Evolutionary conservation across 2,113 vertebrate species (phyloP).

Genomic region (Herpetotheres cachinnans): DNA sequence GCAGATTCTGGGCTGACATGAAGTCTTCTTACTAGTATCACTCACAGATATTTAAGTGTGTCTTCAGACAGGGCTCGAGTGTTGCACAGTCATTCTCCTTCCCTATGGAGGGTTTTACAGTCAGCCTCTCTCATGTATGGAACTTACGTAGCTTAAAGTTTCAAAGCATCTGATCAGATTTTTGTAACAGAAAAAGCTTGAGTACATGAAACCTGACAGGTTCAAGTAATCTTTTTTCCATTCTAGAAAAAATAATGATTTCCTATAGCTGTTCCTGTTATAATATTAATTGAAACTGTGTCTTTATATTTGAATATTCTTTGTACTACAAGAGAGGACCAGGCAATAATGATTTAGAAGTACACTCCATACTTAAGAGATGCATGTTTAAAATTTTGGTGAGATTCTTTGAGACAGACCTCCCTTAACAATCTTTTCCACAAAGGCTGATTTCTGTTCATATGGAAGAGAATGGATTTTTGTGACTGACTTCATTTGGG

Average conservation of each 20-base stretch:
- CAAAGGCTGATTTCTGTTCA: not conserved
- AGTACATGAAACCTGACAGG: not conserved
- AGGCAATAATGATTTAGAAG: not conserved
- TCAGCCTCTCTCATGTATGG: not conserved
- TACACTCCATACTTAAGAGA: not conserved
- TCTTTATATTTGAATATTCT: not conserved
- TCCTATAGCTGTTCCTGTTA: not conserved
- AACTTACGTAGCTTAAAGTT: not conserved
- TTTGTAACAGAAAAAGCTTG: not conserved
- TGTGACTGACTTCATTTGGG: not conserved
- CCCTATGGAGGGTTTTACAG: not conserved
- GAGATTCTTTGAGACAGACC: not conserved
- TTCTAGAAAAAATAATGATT: not conserved
- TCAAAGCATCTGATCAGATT: not conserved
- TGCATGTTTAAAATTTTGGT: not conserved
- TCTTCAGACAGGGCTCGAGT: not conserved
- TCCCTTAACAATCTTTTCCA: not conserved
- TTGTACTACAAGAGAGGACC: not conserved
- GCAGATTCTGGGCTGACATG: not conserved
- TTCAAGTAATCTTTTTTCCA: not conserved
- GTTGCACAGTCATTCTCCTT: not conserved
- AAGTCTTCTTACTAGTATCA: not conserved
- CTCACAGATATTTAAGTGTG: not conserved
- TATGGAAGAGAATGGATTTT: not conserved
- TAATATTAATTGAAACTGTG: not conserved